Evolutionary conservation across 2,113 vertebrate species (phyloP).

Genomic region (Uropsilus gracilis): DNA sequence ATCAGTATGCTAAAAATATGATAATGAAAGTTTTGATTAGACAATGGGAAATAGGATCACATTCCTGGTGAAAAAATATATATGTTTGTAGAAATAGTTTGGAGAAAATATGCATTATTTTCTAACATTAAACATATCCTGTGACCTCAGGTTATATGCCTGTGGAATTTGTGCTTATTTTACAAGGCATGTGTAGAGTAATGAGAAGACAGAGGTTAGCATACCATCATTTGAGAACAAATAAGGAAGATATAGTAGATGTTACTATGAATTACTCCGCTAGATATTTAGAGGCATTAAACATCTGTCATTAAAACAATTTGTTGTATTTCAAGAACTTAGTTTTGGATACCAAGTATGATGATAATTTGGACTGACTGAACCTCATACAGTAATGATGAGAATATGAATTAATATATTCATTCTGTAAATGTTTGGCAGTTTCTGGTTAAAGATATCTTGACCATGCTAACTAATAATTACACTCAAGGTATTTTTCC

Average conservation of each 20-base stretch:
- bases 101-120: neutral
- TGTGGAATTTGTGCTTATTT: neutral
- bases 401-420: neutral
- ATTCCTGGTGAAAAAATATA: neutral
- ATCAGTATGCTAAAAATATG: neutral
- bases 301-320: neutral
- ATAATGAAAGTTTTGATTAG: neutral
- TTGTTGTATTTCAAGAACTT: neutral
- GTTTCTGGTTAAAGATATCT: neutral
- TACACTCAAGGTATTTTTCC: neutral
- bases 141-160: neutral
- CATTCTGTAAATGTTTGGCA: neutral
- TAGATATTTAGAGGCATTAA: neutral
- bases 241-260: neutral
- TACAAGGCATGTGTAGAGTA: neutral
- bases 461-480: neutral
- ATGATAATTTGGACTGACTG: neutral
- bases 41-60: neutral
- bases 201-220: neutral
- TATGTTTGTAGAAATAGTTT: neutral
- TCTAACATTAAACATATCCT: neutral
- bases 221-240: neutral
- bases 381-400: neutral
- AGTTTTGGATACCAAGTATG: neutral
- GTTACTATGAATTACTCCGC: neutral